Evolutionary conservation across 2,113 vertebrate genomes (phyloP).

Genomic region (Ammodytes dubius): DNA sequence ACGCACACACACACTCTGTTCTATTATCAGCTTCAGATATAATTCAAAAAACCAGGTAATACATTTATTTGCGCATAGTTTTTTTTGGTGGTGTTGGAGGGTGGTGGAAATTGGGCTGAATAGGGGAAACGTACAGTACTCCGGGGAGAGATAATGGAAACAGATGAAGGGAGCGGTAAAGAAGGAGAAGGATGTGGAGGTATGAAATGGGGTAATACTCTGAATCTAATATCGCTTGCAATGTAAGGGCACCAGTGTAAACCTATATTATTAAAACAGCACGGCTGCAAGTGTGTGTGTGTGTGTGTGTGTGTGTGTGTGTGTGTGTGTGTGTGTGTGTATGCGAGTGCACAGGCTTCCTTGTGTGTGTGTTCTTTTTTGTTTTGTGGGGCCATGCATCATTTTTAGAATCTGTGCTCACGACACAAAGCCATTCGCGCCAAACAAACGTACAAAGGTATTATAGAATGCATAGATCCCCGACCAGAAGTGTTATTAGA

Average conservation of each 20-base stretch:
- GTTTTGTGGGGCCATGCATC: conserved; percentile 41
- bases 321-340: background rate
- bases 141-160: conserved; percentile 65
- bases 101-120: conserved; percentile 10
- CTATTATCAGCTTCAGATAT: conserved; percentile 38
- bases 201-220: conserved; percentile 51
- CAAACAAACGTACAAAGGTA: conserved; percentile 33
- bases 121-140: conserved; percentile 49
- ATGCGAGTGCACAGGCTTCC: background rate
- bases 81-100: background rate
- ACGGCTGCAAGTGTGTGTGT: background rate
- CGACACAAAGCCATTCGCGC: background rate
- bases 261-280: conserved; percentile 47
- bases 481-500: background rate
- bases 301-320: conserved; percentile 1
- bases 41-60: conserved; percentile 62
- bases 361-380: background rate
- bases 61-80: conserved; percentile 33
- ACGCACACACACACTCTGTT: background rate
- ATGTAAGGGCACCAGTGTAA: conserved; percentile 34
- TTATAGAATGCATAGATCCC: background rate
- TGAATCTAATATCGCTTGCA: conserved; percentile 50
- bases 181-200: conserved; percentile 36
- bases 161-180: conserved; percentile 49
- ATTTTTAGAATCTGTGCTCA: conserved; percentile 4